Evolutionary conservation across 2,888 invertebrate genomes (phyloP).

Genomic region (Pristionchus exspectatus): DNA sequence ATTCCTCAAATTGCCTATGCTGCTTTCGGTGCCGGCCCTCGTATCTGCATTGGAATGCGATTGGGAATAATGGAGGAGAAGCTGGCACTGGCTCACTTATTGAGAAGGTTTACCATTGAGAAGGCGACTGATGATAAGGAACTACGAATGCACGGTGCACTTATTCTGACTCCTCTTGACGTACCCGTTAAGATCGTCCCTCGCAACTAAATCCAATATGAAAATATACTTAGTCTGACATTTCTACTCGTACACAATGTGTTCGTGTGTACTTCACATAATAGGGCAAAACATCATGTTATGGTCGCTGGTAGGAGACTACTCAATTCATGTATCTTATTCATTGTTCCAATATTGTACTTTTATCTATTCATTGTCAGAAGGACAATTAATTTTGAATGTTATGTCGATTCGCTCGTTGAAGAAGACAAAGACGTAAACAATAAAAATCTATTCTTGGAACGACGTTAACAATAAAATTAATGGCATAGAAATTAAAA

Average conservation of each 20-base stretch:
- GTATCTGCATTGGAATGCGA: conserved; percentile 51
- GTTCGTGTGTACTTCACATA: neutral
- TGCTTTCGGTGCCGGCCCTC: conserved; percentile 50
- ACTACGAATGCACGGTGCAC: conserved; percentile 23
- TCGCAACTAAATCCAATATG: neutral
- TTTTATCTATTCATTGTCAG: neutral
- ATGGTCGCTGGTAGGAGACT: neutral
- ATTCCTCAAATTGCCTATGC: conserved; percentile 39
- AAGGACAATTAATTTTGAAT: neutral
- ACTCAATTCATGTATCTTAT: neutral
- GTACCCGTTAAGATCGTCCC: conserved; percentile 42
- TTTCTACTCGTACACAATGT: neutral
- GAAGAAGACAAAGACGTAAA: too few relatives aligned
- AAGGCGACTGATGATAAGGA: conserved; percentile 36
- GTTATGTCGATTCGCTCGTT: too few relatives aligned
- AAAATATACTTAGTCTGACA: neutral
- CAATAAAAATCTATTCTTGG: too few relatives aligned
- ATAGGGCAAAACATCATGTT: neutral
- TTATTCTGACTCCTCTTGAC: conserved; percentile 31
- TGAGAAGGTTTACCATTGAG: conserved; percentile 14
- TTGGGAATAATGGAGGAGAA: conserved; percentile 52
- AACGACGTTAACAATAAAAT: too few relatives aligned
- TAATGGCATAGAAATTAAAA: too few relatives aligned
- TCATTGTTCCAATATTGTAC: neutral
- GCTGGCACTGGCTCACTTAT: conserved; percentile 48